Evolutionary conservation across 2,113 vertebrate species (phyloP), one percentile per base, ranked within the genome.

Genomic region (Aegotheles bennettii): DNA sequence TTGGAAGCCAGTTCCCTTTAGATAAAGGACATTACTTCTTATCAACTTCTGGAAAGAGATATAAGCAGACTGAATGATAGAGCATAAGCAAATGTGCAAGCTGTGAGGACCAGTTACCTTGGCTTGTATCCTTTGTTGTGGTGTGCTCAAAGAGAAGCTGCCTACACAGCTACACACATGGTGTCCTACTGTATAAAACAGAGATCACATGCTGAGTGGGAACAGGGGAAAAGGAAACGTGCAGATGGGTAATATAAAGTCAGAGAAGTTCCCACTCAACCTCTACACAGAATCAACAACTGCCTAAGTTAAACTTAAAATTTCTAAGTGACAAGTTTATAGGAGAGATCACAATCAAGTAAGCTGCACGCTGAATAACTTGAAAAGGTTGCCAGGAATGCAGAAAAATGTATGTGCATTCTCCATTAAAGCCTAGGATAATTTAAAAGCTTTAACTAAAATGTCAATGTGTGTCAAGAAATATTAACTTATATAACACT

Each of bases 401-500:
- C 19, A 79, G 33, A 33, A 89, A 76, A 47, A 77, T 16, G n/a
- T 51, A 89, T 36, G 47, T 7, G 4, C 26, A 7, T 56, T 76
- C 70, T 59, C 40, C 82, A 84, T 93, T 93, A 76, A 91, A 90
- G 85, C 76, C 82, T 63, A 69, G 91, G 94, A 95, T 87, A 79
- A 83, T 94, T 93, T 90, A 86, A 77, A 87, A 79, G 54, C 82
- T 87, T 89, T 76, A 76, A 82, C 57, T 79, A 80, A 94, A 95
- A 85, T 80, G 61, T 95, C 93, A 97, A 38, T 50, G 0, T 61
- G 53, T 73, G 59, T 90, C 93, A 95, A 94, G 84, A 94, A 95
- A 90, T 87, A 95, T 90, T 95, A 95, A 95, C 82, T 93, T 94
- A 50, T 0, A 87, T 76, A 82, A 91, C 36, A 47, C 53, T 54